Percentiles rank a stretch among this genome's conserved stretches.
Conservation (phyloP, 2,888 invertebrate genomes). For the Eupithecia inturbata region DNA sequence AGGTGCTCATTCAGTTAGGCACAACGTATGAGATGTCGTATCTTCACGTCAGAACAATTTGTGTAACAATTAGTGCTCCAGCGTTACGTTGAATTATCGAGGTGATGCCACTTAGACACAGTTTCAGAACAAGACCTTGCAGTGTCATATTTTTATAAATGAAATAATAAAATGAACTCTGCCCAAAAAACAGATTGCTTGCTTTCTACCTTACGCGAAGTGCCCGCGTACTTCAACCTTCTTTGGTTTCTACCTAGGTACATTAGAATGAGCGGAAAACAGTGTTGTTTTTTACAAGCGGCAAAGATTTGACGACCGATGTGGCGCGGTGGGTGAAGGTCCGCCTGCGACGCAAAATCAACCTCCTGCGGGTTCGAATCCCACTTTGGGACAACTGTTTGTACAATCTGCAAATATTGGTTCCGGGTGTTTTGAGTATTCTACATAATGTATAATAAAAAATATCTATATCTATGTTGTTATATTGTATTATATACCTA, state of each 20-base stretch:
- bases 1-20: neutral
- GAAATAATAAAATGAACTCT: neutral
- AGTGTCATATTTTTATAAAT: neutral
- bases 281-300: neutral
- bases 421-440: no score
- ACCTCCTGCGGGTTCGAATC: no score
- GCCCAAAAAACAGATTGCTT: neutral
- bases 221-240: neutral
- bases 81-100: slow-evolving; percentile 38
- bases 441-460: no score
- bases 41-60: slow-evolving; percentile 21
- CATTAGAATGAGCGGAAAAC: neutral
- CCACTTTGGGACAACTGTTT: no score
- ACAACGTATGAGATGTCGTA: slow-evolving; percentile 18
- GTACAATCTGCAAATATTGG: no score
- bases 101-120: slow-evolving; percentile 22
- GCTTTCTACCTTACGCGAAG: neutral
- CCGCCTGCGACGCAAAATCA: no score
- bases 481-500: no score
- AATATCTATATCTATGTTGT: no score
- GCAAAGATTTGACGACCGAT: no score
- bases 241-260: no score
- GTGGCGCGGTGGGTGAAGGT: no score
- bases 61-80: slow-evolving; percentile 37
- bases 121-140: slow-evolving; percentile 49